Base-by-base conservation (phyloP, 2,797 vertebrate genomes). In the Acomys russatus region DNA sequence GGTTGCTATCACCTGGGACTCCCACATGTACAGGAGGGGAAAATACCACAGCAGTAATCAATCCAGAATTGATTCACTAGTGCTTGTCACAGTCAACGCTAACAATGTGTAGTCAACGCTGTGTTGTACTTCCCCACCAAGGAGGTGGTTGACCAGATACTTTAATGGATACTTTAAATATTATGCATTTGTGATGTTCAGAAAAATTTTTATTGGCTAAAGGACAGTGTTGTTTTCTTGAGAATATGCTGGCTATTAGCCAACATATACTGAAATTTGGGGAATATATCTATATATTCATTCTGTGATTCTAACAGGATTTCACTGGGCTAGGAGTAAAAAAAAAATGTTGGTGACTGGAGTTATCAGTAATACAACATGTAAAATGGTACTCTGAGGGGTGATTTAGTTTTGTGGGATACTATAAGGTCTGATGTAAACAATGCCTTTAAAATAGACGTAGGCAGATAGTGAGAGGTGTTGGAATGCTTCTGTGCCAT, bases 361-460 rank as follows among this genome's bases (percentile, higher is more conserved):
- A 92, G 85, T 98, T 97, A 92, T 96, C 77, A 96, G 77, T 59
- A 92, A 30, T 94, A 54, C 70, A 88, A 90, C 95, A 92, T 80
- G 95, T 85, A 87, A 94, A 86, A 61, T 92, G 92, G 38, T 92
- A 61, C 63, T 97, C 95, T 90, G 92, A 92, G 64, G 84, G 96
- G 54, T 92, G 86, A 91, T 92, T 59, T 91, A 96, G 76, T 96
- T 97, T 90, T 83, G 88, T 97, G 82, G 97, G 64, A 90, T 92
- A 95, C 51, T 64, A 74, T 90, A 78, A 95, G 95, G 86, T 91
- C 90, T 96, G 84, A 88, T 91, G 51, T n/a, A 35, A 97, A 96
- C 83, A 25, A 97, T 95, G 78, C 30, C 88, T 93, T 92, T 92
- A 71, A 94, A 84, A 56, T 38, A 84, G 70, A 79, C 44, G 0